Percentiles rank a stretch among this genome's conserved stretches.
phyloP scores from a whole-genome alignment of 2,113 vertebrate species.

The Synodontis membranacea region DNA sequence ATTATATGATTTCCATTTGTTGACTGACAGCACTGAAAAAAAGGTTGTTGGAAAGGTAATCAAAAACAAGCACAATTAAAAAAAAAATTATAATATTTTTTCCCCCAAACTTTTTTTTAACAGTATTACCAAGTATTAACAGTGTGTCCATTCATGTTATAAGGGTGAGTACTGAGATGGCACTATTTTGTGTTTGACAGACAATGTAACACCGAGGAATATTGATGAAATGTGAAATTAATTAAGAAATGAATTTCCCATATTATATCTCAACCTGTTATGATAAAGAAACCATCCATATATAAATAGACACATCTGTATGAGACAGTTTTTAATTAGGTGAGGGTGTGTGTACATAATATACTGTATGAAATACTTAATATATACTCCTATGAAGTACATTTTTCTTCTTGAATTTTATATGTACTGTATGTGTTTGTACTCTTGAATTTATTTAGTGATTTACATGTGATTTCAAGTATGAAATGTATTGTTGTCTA shows the following conservation, averaged over 20 bases:
- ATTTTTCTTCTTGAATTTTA: constrained; percentile 58
- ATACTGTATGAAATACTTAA: constrained; percentile 48
- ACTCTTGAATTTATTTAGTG: constrained; percentile 58
- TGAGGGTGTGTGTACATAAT: constrained; percentile 48
- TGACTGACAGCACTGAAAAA: neutral
- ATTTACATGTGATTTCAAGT: constrained; percentile 56
- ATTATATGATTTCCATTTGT: neutral
- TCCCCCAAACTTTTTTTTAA: too few relatives aligned
- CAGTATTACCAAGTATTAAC: too few relatives aligned
- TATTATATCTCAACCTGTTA: neutral
- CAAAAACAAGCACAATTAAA: constrained; percentile 1
- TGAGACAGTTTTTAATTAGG: neutral
- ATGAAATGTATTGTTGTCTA: constrained; percentile 54
- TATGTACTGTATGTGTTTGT: constrained; percentile 63
- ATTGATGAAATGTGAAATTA: neutral
- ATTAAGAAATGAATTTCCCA: neutral
- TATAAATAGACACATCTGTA: neutral
- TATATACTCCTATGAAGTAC: constrained; percentile 50
- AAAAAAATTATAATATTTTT: too few relatives aligned
- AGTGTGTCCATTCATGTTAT: neutral
- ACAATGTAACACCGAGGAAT: neutral
- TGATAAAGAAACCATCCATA: constrained; percentile 1
- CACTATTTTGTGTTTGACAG: neutral
- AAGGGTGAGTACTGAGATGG: neutral
- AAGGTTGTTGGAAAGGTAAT: constrained; percentile 11